Base-by-base conservation (phyloP, 2,797 vertebrate species). In the Gymnoscopelus braueri region DNA sequence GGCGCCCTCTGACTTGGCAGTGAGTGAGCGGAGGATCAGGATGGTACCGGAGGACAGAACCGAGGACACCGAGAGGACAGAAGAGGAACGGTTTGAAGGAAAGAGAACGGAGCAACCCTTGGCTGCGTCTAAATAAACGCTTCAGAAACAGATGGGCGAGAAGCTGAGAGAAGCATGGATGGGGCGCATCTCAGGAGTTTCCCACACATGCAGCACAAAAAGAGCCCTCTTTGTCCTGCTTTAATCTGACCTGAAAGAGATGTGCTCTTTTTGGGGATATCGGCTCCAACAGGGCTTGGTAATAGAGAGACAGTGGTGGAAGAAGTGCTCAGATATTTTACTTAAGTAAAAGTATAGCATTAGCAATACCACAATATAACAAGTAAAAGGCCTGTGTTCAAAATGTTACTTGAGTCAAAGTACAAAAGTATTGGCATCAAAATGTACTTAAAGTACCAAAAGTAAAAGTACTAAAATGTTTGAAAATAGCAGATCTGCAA, bases 171-270 rank as follows among this genome's bases (percentile, higher is more conserved):
- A 82, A 76, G 81, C 66, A 79, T 79, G 72, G 79, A 72, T 7
- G 7, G 78, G 67, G 7, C 73, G 67, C 60, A 60, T 87, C 82
- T 87, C 84, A 86, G 75, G 77, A 52, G 57, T 29, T 57, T 52
- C 64, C 57, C 64, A 44, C 39, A 44, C 39, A 8, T 57, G 53
- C 19, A 64, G 80, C 83, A 82, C 84, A 78, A 69, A 35, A 71
- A 82, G 79, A 73, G 53, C 65, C 65, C 75, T 84, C 77, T 23
- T 78, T 71, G 67, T 70, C 75, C 49, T 72, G 66, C 74, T 74
- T 77, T 86, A 87, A 87, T 89, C 72, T 80, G 84, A 85, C 86
- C 69, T 85, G 85, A 89, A 89, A 84, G 77, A 61, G 72, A 70
- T 52, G 52, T 4, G 65, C 71, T 79, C 75, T 87, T 83, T 89